Percentiles rank a stretch among this genome's conserved stretches.
Evolutionary conservation across 2,797 vertebrate species (phyloP).

Genomic region (Emys orbicularis): DNA sequence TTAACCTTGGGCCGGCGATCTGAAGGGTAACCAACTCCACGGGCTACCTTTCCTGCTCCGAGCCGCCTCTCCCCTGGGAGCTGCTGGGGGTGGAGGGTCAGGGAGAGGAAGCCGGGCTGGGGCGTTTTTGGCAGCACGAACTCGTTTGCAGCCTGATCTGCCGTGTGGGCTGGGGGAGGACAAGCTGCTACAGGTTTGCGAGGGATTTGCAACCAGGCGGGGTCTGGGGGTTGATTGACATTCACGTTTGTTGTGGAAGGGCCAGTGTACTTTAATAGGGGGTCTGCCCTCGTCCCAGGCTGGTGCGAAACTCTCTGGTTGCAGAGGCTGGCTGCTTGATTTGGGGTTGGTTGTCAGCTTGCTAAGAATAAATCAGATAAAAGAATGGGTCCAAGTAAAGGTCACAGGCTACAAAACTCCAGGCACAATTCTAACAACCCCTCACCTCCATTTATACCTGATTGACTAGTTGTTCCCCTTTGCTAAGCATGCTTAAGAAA

Average conservation of each 20-base stretch:
- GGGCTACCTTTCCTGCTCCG: neutral
- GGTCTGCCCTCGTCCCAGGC: neutral
- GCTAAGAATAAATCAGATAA: neutral
- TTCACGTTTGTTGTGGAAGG: neutral
- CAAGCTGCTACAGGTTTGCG: neutral
- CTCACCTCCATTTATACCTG: no score
- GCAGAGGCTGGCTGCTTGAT: neutral
- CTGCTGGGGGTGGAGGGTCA: neutral
- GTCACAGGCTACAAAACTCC: neutral
- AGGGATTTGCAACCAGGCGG: neutral
- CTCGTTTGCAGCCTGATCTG: neutral
- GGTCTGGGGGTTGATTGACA: neutral
- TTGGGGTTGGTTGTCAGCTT: neutral
- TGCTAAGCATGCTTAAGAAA: neutral
- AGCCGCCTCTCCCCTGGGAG: neutral
- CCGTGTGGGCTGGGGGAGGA: rapidly evolving
- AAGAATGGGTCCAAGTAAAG: neutral
- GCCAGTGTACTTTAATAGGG: neutral
- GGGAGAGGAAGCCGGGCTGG: neutral
- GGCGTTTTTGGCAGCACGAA: neutral
- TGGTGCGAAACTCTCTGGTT: neutral
- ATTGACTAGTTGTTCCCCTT: neutral
- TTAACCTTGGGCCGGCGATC: neutral
- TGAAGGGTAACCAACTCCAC: neutral
- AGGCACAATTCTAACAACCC: no score